Conservation (phyloP, 1,140 invertebrate genomes). For the Pinna nobilis region DNA sequence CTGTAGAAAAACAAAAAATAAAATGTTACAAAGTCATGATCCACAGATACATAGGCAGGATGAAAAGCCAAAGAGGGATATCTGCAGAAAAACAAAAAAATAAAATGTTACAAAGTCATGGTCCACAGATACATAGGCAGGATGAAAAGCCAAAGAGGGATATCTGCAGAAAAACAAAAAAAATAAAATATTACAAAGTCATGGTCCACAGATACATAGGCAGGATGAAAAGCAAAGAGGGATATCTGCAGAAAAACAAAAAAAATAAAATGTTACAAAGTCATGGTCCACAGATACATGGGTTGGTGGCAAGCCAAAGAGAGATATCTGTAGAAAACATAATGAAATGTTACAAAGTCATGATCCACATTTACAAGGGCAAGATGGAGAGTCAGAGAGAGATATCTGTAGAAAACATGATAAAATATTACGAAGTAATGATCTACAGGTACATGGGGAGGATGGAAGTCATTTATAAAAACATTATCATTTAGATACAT, state of each 20-base stretch:
- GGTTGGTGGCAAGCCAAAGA: conserved; percentile 4
- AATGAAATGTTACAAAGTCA: too few species aligned
- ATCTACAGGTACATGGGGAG: too few species aligned
- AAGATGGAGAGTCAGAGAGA: conserved; percentile 59
- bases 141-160: conserved; percentile 39
- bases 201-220: conserved; percentile 92
- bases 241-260: conserved; percentile 49
- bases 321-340: conserved; percentile 58
- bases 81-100: conserved; percentile 42
- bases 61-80: conserved; percentile 59
- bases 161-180: conserved; percentile 55
- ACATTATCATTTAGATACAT: too few species aligned
- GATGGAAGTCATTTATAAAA: too few species aligned
- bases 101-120: background rate
- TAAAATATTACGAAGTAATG: background rate
- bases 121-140: background rate
- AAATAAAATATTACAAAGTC: too few species aligned
- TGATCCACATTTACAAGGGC: conserved; percentile 91
- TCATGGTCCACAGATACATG: background rate
- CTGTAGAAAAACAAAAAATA: too few species aligned
- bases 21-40: too few species aligned
- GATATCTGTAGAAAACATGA: conserved; percentile 50
- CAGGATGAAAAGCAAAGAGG: conserved; percentile 58
- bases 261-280: background rate
- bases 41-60: conserved; percentile 89